phyloP scores from a whole-genome alignment of 2,797 vertebrate species.

The Eulemur rubriventer region DNA sequence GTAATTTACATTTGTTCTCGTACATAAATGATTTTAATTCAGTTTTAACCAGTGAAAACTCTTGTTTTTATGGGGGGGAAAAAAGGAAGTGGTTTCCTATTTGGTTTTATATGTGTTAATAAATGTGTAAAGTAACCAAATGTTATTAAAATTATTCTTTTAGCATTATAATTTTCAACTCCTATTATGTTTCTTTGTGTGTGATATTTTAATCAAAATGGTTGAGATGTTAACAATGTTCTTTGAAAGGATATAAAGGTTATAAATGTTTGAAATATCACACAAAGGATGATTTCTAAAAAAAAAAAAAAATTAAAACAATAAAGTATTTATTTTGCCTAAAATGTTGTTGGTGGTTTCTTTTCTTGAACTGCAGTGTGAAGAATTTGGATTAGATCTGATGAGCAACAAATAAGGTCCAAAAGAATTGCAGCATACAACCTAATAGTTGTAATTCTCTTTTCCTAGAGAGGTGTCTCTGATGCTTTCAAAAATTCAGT shows the following conservation, averaged over 20 bases:
- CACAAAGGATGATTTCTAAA: conserved; percentile 90
- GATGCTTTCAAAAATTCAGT: not conserved
- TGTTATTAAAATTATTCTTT: conserved; percentile 75
- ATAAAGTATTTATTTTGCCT: conserved; percentile 99
- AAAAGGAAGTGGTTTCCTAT: conserved; percentile 68
- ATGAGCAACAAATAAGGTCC: not conserved
- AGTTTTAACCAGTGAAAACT: conserved; percentile 70
- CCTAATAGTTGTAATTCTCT: not conserved
- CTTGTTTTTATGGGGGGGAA: conserved; percentile 65
- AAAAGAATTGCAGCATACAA: not conserved
- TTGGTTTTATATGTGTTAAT: conserved; percentile 74
- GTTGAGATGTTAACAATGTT: conserved; percentile 82
- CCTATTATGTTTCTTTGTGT: conserved; percentile 78
- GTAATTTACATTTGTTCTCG: conserved; percentile 71
- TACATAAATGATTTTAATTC: conserved; percentile 72
- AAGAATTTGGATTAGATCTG: conserved; percentile 48
- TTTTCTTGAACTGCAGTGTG: conserved; percentile 52
- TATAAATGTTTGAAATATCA: conserved; percentile 87
- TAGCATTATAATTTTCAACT: conserved; percentile 77
- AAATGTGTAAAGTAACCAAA: conserved; percentile 80
- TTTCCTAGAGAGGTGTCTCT: not conserved
- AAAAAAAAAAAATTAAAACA: conserved; percentile 88
- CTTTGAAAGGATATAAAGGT: conserved; percentile 83
- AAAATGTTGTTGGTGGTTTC: conserved; percentile 78
- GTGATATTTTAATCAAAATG: conserved; percentile 84